Conservation (phyloP, 2,888 invertebrate species). For the Parapristionchus giblindavisi region DNA sequence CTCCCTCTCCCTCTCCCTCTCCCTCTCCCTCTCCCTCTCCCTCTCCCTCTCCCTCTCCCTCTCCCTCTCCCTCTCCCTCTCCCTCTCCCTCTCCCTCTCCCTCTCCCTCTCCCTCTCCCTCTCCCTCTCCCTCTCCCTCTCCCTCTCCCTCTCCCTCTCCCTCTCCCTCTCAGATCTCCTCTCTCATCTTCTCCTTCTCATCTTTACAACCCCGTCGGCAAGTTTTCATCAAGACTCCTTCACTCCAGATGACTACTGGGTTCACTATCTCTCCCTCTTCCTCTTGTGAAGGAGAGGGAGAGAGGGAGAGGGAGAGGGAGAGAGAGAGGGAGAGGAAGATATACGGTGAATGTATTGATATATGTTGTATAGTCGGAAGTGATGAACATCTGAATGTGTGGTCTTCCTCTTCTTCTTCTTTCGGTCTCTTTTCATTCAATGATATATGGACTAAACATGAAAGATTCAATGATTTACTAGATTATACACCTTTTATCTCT, state of each 20-base stretch:
- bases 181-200: neutral
- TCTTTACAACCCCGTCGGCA: neutral
- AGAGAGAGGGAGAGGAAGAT: constrained; percentile 2
- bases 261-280: no score
- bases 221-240: no score
- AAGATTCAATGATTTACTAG: no score
- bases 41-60: neutral
- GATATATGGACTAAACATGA: no score
- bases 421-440: no score
- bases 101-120: neutral
- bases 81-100: neutral
- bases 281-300: constrained; percentile 1
- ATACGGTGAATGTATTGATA: no score
- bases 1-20: neutral
- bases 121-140: neutral
- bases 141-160: neutral
- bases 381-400: no score
- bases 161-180: no score
- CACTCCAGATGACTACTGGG: no score
- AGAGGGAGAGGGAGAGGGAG: constrained; percentile 9
- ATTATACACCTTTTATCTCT: no score
- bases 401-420: no score
- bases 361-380: no score
- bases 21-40: neutral
- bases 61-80: constrained; percentile 9